Conservation (phyloP, 1,140 invertebrate genomes). For the Drosophila mojavensis region DNA sequence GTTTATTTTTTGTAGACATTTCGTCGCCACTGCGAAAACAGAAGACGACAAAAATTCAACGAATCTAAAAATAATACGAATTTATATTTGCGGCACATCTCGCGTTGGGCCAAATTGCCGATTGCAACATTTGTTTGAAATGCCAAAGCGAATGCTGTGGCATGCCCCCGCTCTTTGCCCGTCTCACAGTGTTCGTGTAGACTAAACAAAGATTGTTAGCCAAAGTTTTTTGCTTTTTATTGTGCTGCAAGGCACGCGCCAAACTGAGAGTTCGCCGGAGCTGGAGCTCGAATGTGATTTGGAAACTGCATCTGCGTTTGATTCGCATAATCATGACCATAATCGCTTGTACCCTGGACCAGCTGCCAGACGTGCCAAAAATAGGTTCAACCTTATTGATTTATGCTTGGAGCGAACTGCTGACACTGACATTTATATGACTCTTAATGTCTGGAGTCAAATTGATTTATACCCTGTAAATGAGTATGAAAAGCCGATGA, state of each 20-base stretch:
- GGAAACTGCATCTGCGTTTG: not conserved
- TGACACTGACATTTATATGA: conserved; percentile 31
- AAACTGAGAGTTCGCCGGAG: conserved; percentile 14
- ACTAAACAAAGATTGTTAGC: conserved; percentile 61
- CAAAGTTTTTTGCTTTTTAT: conserved; percentile 34
- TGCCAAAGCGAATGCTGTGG: conserved; percentile 18
- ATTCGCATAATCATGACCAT: conserved; percentile 9
- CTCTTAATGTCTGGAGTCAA: not conserved
- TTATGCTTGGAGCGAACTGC: not conserved
- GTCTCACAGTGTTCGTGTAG: conserved; percentile 23
- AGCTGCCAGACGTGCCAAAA: conserved; percentile 44
- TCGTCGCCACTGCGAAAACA: conserved; percentile 35
- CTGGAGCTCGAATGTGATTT: not conserved
- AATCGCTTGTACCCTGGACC: conserved; percentile 26
- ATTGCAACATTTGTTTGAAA: conserved; percentile 50
- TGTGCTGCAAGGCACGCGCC: conserved; percentile 54
- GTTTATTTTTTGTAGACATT: conserved; percentile 6
- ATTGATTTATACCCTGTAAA: not conserved
- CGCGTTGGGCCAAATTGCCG: not conserved
- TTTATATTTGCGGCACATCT: conserved; percentile 25
- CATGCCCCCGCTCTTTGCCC: conserved; percentile 1
- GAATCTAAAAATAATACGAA: conserved; percentile 36
- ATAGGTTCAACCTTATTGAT: conserved; percentile 1
- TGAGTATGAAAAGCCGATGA: not conserved
- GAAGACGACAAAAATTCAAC: not conserved